Percentiles rank a stretch among this genome's conserved stretches.
phyloP scores from a whole-genome alignment of 2,113 vertebrate species.

The Scomber colias region DNA sequence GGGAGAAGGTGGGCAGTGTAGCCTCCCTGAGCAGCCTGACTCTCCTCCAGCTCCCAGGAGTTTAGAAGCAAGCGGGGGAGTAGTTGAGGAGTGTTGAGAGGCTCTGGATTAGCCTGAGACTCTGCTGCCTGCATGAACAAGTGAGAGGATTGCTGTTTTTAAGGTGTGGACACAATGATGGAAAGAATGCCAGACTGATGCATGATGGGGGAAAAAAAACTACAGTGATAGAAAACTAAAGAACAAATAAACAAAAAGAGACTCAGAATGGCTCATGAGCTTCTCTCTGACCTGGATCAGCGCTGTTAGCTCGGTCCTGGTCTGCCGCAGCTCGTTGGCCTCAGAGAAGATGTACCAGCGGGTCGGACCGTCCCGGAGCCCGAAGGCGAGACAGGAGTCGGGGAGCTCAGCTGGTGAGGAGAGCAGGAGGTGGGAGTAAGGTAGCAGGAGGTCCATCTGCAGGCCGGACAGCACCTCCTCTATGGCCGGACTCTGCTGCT shows the following conservation, averaged over 20 bases:
- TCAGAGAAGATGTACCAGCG: conserved; percentile 89
- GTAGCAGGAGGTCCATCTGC: conserved; percentile 84
- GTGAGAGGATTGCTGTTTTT: not conserved
- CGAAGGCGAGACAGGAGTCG: conserved; percentile 88
- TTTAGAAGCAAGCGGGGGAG: conserved; percentile 89
- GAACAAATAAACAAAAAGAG: too few species aligned
- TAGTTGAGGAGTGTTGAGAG: conserved; percentile 75
- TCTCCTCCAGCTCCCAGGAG: conserved; percentile 90
- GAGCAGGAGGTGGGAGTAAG: conserved; percentile 84
- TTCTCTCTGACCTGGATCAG: conserved; percentile 60
- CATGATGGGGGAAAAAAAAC: too few species aligned
- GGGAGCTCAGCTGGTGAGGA: conserved; percentile 76
- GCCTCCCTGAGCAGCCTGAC: conserved; percentile 86
- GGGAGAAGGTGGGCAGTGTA: conserved; percentile 87
- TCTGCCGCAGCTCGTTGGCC: conserved; percentile 85
- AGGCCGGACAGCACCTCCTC: conserved; percentile 85
- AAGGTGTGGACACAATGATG: too few species aligned
- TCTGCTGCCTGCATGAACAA: conserved; percentile 36
- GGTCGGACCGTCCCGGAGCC: conserved; percentile 76
- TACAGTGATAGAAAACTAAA: too few species aligned
- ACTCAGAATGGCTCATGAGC: not conserved
- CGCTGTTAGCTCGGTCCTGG: conserved; percentile 82
- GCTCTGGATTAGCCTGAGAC: not conserved
- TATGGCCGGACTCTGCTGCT: conserved; percentile 53
- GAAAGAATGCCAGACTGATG: not conserved